phyloP scores from a whole-genome alignment of 92 coral and sea anemone species.

The Parazoanthus darwini region DNA sequence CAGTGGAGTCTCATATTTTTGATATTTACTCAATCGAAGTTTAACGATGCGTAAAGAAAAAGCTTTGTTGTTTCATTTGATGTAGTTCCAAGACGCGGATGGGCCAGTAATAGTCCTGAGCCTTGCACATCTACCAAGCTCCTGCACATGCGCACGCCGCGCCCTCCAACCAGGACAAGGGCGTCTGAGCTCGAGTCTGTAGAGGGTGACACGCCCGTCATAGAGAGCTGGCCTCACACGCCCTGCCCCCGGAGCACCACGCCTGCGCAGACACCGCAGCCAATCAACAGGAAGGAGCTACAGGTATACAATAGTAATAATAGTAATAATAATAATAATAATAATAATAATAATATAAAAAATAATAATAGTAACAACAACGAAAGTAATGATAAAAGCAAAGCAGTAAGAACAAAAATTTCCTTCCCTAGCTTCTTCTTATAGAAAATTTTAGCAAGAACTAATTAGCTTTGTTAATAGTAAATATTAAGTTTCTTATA shows the following conservation, averaged over 20 bases:
- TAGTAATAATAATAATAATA: no score
- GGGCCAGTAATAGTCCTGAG: slow-evolving; percentile 82
- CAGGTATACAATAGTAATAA: slow-evolving; percentile 4
- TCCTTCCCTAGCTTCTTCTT: no score
- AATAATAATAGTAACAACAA: no score
- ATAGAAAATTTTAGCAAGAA: no score
- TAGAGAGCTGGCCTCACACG: slow-evolving; percentile 58
- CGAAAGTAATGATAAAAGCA: no score
- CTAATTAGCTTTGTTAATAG: no score
- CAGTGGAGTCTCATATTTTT: no score
- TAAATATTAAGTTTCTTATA: no score
- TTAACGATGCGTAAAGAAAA: neutral
- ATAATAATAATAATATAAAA: neutral
- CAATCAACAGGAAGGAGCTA: slow-evolving; percentile 62
- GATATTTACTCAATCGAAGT: neutral
- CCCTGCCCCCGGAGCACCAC: slow-evolving; percentile 82
- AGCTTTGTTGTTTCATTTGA: neutral
- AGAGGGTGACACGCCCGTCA: slow-evolving; percentile 52
- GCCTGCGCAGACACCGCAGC: slow-evolving; percentile 53
- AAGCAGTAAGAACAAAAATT: no score
- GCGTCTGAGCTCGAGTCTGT: slow-evolving; percentile 52
- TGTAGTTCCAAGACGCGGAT: slow-evolving; percentile 73
- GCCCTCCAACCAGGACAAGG: slow-evolving; percentile 44
- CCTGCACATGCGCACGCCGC: slow-evolving; percentile 68
- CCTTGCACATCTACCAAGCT: slow-evolving; percentile 75